A percentile compares a stretch with the other conserved stretches of the same genome.
Evolutionary conservation across 2,888 invertebrate species (phyloP).

Genomic region (Eristalis pertinax): DNA sequence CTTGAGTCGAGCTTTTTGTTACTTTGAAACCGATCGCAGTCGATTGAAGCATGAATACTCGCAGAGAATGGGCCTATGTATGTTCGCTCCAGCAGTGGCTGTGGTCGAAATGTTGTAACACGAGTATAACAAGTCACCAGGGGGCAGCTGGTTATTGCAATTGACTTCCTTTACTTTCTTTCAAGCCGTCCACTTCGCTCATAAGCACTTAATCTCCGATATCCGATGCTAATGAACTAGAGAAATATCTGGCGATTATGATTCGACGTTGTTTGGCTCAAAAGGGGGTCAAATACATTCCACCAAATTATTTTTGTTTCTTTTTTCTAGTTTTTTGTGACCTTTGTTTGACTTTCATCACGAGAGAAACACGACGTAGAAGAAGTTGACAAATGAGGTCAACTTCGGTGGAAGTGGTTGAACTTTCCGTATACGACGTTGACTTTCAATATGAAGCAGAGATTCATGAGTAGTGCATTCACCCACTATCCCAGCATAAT

Average conservation of each 20-base stretch:
- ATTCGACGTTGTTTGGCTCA: not conserved
- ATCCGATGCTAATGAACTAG: not conserved
- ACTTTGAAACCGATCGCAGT: not conserved
- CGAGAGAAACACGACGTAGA: too few species aligned
- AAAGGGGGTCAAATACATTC: not conserved
- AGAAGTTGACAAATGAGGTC: too few species aligned
- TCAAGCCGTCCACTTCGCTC: not conserved
- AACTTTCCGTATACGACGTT: too few species aligned
- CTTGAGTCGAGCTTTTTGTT: conserved; percentile 41
- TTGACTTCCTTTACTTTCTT: not conserved
- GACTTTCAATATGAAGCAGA: too few species aligned
- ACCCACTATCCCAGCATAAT: too few species aligned
- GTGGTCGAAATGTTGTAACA: not conserved
- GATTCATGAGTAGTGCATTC: too few species aligned
- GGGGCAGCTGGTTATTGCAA: not conserved
- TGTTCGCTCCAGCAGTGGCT: not conserved
- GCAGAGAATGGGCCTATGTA: not conserved
- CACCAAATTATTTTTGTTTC: too few species aligned
- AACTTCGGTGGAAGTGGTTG: too few species aligned
- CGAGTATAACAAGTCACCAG: not conserved
- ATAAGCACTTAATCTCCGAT: not conserved
- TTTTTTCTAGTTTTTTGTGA: too few species aligned
- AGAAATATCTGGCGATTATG: not conserved
- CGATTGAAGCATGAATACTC: not conserved
- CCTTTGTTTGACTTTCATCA: too few species aligned